phyloP scores from a whole-genome alignment of 2,113 vertebrate species.

The Sterna hirundo region DNA sequence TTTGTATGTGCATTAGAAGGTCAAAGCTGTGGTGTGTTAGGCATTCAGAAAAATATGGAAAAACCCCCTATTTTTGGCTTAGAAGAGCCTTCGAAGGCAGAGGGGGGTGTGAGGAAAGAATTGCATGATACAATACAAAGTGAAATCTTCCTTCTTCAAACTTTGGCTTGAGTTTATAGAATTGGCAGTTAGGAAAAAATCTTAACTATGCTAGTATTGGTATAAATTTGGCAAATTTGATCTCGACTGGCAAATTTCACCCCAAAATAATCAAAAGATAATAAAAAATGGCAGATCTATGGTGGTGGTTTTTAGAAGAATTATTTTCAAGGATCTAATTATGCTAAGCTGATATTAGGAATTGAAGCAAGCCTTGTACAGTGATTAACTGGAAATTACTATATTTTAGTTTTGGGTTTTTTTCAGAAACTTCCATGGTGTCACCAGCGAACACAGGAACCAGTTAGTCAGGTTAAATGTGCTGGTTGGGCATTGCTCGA shows the following conservation, averaged over 20 bases:
- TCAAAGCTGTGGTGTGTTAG: not conserved
- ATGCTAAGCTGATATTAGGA: not conserved
- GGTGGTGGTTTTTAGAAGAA: not conserved
- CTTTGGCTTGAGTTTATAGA: not conserved
- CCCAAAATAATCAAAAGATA: not conserved
- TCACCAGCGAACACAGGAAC: not conserved
- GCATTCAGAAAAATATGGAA: not conserved
- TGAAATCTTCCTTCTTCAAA: not conserved
- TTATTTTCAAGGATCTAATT: not conserved
- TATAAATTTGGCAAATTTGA: not conserved
- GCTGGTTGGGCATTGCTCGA: not conserved
- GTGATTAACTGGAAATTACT: not conserved
- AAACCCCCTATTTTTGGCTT: not conserved
- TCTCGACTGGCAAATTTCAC: not conserved
- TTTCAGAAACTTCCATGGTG: not conserved
- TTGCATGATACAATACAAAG: not conserved
- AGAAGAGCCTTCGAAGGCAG: not conserved
- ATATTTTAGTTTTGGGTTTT: not conserved
- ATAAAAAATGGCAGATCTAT: not conserved
- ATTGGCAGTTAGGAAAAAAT: not conserved
- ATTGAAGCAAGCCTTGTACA: not conserved
- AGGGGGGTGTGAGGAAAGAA: not conserved
- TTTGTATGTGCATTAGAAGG: not conserved
- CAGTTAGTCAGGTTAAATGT: not conserved
- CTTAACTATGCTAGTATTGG: not conserved